Conservation (phyloP, 2,113 vertebrate genomes). For the Odontophorus gujanensis region DNA sequence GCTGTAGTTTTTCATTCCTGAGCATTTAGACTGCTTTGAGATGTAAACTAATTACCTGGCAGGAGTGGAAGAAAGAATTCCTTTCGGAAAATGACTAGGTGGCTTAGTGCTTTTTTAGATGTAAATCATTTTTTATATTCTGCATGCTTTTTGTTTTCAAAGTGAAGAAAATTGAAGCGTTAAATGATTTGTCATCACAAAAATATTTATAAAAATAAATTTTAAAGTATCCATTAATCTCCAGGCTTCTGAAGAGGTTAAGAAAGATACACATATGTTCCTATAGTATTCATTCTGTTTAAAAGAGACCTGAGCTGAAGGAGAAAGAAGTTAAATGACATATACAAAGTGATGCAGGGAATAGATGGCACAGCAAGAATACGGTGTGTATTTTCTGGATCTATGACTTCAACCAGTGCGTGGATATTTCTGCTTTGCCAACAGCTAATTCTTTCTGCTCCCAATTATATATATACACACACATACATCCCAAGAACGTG, state of each 20-base stretch:
- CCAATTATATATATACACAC: constrained; percentile 73
- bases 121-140: neutral
- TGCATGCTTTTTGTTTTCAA: neutral
- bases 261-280: neutral
- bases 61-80: neutral
- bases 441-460: constrained; percentile 62
- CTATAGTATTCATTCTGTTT: neutral
- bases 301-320: neutral
- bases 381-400: neutral
- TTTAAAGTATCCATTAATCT: neutral
- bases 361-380: neutral
- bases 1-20: neutral
- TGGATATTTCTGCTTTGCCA: constrained; percentile 51
- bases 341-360: neutral
- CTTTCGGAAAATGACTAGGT: neutral
- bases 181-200: neutral
- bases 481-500: constrained; percentile 66
- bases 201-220: neutral
- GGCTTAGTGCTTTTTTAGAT: neutral
- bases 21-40: neutral
- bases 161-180: neutral
- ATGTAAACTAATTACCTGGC: neutral
- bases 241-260: neutral
- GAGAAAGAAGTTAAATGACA: neutral
- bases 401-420: neutral